Percentiles rank a stretch among this genome's conserved stretches.
Conservation (phyloP, 64 coral and sea anemone species). For the Montipora capricornis region DNA sequence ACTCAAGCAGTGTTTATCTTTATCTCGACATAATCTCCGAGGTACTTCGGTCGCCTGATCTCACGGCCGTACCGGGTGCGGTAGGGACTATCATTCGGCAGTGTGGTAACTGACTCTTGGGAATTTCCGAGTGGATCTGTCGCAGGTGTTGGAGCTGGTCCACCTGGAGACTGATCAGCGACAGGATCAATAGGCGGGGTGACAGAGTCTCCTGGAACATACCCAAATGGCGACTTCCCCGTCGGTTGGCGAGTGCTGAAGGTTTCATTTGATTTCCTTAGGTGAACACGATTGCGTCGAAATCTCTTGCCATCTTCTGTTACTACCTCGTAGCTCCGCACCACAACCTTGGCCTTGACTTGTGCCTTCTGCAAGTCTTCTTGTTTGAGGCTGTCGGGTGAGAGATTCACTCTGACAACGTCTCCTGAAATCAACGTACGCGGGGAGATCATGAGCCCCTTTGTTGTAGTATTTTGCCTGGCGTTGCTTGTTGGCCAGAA, state of each 20-base stretch:
- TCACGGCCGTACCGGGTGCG: not conserved
- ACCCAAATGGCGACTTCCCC: not conserved
- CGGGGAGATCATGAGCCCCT: not conserved
- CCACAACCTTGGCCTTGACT: too few species aligned
- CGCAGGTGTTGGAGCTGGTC: not conserved
- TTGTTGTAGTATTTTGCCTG: not conserved
- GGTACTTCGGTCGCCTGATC: not conserved
- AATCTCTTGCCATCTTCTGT: not conserved
- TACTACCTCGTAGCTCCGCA: not conserved
- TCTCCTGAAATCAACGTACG: not conserved
- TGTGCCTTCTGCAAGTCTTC: not conserved
- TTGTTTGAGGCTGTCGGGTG: not conserved
- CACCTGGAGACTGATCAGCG: too few species aligned
- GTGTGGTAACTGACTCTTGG: not conserved
- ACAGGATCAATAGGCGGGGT: too few species aligned
- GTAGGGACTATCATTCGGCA: not conserved
- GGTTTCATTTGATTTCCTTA: slow-evolving; percentile 14
- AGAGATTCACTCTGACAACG: not conserved
- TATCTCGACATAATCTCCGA: slow-evolving; percentile 8
- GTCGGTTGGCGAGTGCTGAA: slow-evolving; percentile 4
- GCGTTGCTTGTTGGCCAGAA: not conserved
- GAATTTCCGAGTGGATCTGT: not conserved
- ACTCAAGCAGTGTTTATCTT: slow-evolving; percentile 2
- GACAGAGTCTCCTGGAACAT: not conserved
- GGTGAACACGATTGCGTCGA: too few species aligned